Percentiles rank a stretch among this genome's conserved stretches.
Conservation (phyloP, 2,113 vertebrate genomes). For the Meleagris gallopavo region DNA sequence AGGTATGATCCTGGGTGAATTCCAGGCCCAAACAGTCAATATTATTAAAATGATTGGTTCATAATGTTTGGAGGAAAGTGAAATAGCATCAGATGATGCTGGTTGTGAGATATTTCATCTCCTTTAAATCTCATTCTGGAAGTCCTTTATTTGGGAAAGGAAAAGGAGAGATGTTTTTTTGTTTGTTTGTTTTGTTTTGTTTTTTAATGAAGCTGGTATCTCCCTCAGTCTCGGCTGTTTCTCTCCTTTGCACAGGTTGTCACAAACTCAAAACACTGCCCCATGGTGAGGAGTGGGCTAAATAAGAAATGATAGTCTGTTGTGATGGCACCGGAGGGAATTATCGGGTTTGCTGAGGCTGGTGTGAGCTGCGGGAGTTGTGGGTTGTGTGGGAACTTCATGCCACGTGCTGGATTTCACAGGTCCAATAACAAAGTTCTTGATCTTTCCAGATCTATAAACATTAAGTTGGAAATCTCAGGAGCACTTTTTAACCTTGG, state of each 20-base stretch:
- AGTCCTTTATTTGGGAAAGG: neutral
- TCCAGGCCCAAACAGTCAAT: neutral
- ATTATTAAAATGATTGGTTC: conserved; percentile 38
- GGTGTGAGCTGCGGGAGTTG: neutral
- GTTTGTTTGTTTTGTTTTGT: neutral
- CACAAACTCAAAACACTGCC: neutral
- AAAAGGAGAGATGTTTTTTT: neutral
- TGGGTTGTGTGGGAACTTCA: neutral
- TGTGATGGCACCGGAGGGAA: neutral
- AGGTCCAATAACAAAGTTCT: neutral
- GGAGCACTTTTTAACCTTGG: neutral
- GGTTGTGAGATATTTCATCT: neutral
- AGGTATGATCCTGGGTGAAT: neutral
- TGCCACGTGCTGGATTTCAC: neutral
- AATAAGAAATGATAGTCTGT: neutral
- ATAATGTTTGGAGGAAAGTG: neutral
- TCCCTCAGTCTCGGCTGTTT: neutral
- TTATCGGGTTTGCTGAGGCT: neutral
- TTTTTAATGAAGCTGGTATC: neutral
- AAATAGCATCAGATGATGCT: neutral
- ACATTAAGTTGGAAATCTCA: neutral
- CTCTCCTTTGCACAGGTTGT: neutral
- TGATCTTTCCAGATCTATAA: neutral
- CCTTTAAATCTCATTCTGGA: conserved; percentile 2
- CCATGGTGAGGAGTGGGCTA: neutral